Conservation (phyloP, 2,113 vertebrate species). For the Vulpes ferrilata region DNA sequence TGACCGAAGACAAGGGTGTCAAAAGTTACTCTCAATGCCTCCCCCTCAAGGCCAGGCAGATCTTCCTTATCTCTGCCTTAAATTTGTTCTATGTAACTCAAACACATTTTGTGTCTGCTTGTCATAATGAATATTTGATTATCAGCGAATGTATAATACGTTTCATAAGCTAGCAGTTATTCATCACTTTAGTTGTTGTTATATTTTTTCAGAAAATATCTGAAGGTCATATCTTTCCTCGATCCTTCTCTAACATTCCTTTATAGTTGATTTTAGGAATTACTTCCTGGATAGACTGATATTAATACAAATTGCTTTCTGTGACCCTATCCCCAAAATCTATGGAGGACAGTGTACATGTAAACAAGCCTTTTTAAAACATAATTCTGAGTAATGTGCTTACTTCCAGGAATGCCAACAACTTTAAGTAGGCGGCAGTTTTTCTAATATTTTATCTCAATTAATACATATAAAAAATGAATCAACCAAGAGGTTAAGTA, state of each 20-base stretch:
- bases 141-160: not conserved
- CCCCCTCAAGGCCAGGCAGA: not conserved
- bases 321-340: not conserved
- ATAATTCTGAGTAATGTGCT: not conserved
- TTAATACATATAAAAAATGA: not conserved
- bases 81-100: not conserved
- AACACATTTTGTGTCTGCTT: not conserved
- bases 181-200: not conserved
- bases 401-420: not conserved
- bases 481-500: not conserved
- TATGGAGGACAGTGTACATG: not conserved
- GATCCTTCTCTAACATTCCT: not conserved
- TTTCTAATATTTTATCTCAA: not conserved
- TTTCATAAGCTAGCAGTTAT: not conserved
- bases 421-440: not conserved
- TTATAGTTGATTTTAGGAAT: not conserved
- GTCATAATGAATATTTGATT: constrained; percentile 7
- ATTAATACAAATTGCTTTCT: not conserved
- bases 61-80: not conserved
- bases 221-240: constrained; percentile 1
- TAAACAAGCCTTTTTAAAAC: not conserved
- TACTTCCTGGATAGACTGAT: not conserved
- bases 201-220: not conserved
- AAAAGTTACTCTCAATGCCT: not conserved
- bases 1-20: not conserved